Evolutionary conservation across 2,888 invertebrate genomes (phyloP).

Genomic region (Diadromus collaris): DNA sequence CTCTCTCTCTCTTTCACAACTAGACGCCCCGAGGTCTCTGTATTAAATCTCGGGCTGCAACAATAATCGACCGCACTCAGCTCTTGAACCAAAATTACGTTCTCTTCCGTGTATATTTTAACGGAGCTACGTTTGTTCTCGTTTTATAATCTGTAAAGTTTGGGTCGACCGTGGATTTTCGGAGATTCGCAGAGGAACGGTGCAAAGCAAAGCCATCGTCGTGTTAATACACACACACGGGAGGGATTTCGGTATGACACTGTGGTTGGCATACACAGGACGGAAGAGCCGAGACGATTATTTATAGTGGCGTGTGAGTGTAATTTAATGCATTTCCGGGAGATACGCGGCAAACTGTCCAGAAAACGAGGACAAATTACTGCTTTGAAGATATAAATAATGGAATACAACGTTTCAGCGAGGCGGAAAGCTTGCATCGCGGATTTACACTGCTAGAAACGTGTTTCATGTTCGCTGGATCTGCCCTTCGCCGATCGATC

Average conservation of each 20-base stretch:
- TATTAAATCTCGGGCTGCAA: slow-evolving; percentile 22
- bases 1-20: slow-evolving; percentile 36
- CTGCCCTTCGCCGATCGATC: background rate
- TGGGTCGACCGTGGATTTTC: background rate
- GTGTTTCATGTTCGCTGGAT: background rate
- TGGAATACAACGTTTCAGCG: slow-evolving; percentile 1
- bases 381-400: slow-evolving; percentile 20
- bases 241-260: background rate
- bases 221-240: slow-evolving; percentile 1
- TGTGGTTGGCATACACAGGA: slow-evolving; percentile 32
- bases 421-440: slow-evolving; percentile 8
- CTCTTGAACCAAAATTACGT: background rate
- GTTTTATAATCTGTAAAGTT: background rate
- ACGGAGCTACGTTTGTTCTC: background rate
- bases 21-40: background rate
- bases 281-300: slow-evolving; percentile 70
- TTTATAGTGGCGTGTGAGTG: slow-evolving; percentile 73
- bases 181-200: background rate
- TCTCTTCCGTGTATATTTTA: background rate
- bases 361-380: slow-evolving; percentile 78
- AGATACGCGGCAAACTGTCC: slow-evolving; percentile 72
- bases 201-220: background rate
- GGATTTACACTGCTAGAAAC: slow-evolving; percentile 1
- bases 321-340: slow-evolving; percentile 73
- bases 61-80: slow-evolving; percentile 30